These are phyloP conservation scores for Lutjanus erythropterus DNA, from an alignment of 2,113 vertebrate genomes.

Conservation along the genomic window DNA sequence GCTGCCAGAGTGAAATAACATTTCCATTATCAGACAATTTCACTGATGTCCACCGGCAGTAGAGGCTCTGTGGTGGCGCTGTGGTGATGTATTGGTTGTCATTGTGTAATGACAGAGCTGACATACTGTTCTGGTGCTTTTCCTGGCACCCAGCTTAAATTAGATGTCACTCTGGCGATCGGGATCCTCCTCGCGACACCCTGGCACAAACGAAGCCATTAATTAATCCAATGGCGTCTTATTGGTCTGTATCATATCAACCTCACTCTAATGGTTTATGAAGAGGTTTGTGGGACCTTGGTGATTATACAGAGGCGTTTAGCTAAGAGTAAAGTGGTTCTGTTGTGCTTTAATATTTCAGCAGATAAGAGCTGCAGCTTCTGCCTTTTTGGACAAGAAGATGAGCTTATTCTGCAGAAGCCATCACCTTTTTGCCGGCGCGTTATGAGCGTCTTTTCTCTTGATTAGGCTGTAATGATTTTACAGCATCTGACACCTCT, in stretches of 20 bases:
- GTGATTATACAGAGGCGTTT: constrained; percentile 40
- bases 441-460: background rate
- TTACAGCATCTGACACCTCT: constrained; percentile 12
- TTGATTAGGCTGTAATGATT: constrained; percentile 17
- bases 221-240: constrained; percentile 65
- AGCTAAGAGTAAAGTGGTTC: background rate
- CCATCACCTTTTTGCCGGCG: constrained; percentile 1
- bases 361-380: constrained; percentile 12
- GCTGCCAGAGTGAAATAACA: constrained; percentile 53
- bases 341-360: constrained; percentile 23
- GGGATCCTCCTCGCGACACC: constrained; percentile 37
- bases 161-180: constrained; percentile 55
- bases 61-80: background rate
- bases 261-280: constrained; percentile 58
- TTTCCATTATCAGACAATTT: constrained; percentile 57
- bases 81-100: constrained; percentile 67
- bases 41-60: constrained; percentile 22
- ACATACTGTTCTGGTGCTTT: constrained; percentile 35
- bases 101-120: constrained; percentile 57
- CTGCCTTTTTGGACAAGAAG: constrained; percentile 4
- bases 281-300: constrained; percentile 43
- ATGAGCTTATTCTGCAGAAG: background rate
- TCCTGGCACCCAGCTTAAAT: constrained; percentile 57
- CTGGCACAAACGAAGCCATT: constrained; percentile 51
- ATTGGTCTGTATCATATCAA: constrained; percentile 57